phyloP scores from a whole-genome alignment of 2,888 invertebrate genomes.

The Ariolimax columbianus region DNA sequence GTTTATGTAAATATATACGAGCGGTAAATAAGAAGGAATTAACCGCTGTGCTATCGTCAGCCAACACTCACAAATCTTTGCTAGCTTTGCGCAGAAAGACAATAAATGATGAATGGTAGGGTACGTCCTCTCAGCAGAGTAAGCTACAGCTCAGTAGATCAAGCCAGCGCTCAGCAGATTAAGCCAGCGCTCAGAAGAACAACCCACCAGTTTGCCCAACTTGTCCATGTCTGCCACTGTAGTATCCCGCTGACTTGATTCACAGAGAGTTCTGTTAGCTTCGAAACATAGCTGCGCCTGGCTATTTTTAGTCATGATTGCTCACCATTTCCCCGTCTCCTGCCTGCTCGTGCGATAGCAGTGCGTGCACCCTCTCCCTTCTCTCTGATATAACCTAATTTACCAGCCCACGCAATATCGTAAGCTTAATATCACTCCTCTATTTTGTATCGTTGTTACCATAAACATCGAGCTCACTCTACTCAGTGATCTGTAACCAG shows the following conservation, averaged over 20 bases:
- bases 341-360: neutral
- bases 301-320: constrained; percentile 20
- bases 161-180: too few relatives aligned
- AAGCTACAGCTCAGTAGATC: constrained; percentile 12
- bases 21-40: too few relatives aligned
- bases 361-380: neutral
- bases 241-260: constrained; percentile 26
- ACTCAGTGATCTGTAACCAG: too few relatives aligned
- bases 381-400: neutral
- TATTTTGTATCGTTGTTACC: neutral
- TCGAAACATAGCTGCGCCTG: neutral
- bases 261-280: neutral
- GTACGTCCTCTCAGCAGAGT: neutral
- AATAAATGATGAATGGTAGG: neutral
- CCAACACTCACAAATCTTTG: neutral
- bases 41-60: too few relatives aligned
- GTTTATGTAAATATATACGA: too few relatives aligned
- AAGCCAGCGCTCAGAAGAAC: neutral
- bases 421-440: neutral
- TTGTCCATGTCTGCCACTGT: constrained; percentile 3
- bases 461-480: too few relatives aligned
- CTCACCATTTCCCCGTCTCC: neutral
- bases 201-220: constrained; percentile 8
- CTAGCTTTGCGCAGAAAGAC: neutral
- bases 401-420: neutral